Conservation (phyloP, 2,888 invertebrate species). For the Ophion slaviceki region DNA sequence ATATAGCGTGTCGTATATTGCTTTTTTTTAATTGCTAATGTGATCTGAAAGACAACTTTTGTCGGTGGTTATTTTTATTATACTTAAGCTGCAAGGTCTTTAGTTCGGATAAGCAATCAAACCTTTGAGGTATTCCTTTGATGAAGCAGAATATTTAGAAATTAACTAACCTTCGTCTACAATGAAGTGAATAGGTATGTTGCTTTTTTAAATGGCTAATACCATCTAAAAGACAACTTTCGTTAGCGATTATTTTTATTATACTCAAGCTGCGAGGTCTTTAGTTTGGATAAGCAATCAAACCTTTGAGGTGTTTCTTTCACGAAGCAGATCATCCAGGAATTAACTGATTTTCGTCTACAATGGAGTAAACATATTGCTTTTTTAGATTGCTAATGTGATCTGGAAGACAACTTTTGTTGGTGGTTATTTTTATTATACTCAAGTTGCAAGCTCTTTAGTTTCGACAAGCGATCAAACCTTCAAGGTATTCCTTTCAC, state of each 20-base stretch:
- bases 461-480: background rate
- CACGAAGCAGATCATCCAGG: too few relatives aligned
- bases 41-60: background rate
- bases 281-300: slow-evolving; percentile 1
- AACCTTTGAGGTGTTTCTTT: background rate
- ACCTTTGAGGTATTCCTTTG: background rate
- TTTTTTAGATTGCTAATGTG: background rate
- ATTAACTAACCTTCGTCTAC: too few relatives aligned
- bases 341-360: too few relatives aligned
- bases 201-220: background rate
- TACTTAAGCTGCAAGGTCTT: slow-evolving; percentile 5
- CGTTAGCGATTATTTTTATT: background rate
- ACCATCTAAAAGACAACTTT: background rate
- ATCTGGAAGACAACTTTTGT: background rate
- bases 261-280: background rate
- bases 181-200: background rate
- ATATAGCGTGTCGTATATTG: slow-evolving; percentile 36
- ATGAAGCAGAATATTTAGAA: too few relatives aligned
- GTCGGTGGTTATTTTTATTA: background rate
- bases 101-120: background rate
- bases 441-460: slow-evolving; percentile 3
- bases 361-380: background rate
- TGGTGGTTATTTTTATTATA: background rate
- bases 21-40: background rate
- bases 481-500: background rate